Base-by-base conservation (phyloP, 2,797 vertebrate genomes). In the Silurus lanzhouensis region DNA sequence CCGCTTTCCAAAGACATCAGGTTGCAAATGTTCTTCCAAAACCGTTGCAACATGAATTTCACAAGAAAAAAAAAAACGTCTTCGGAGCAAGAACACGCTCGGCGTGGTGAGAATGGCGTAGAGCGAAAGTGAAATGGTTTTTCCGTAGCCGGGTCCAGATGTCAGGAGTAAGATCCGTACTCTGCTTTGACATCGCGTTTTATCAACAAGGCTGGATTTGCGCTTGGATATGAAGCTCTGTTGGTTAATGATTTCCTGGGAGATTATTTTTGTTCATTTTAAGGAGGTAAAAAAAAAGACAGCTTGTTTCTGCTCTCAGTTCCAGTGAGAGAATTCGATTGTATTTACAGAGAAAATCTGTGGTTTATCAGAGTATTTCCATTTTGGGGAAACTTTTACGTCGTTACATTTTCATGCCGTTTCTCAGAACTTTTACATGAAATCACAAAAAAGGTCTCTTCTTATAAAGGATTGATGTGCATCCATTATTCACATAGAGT, bases 11-110 rank as follows among this genome's bases (percentile, higher is more conserved):
- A 66, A 66, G 25, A 46, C 48, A 48, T 66, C 58, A 52, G 10
- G 19, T 80, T 46, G 20, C 38, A 2, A 80, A 52, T 80, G 78
- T 66, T 52, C 78, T 80, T 80, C 78, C 78, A 80, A 66, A 22
- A 48, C 15, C 15, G 48, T 48, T 3, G 31, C 46, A 64, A 80
- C 58, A 25, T 38, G 2, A n/a, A 80, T 80, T 80, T 66, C 14
- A 48, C 48, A 8, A 7, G 48, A 80, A 80, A 44, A 12, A 38
- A 17, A 25, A 46, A 48, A 80, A 64, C 19, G 3, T 31, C 2
- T 31, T 38, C 20, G 44, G 77, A 25, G n/a, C 61, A 52, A 9
- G 20, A 25, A 80, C 2, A 66, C 22, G 1, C 60, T 52, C 5
- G 14, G 58, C 6, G 25, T 79, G 38, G 48, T 52, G 57, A 63